Conservation (phyloP, 2,113 vertebrate species). For the Guaruba guarouba region DNA sequence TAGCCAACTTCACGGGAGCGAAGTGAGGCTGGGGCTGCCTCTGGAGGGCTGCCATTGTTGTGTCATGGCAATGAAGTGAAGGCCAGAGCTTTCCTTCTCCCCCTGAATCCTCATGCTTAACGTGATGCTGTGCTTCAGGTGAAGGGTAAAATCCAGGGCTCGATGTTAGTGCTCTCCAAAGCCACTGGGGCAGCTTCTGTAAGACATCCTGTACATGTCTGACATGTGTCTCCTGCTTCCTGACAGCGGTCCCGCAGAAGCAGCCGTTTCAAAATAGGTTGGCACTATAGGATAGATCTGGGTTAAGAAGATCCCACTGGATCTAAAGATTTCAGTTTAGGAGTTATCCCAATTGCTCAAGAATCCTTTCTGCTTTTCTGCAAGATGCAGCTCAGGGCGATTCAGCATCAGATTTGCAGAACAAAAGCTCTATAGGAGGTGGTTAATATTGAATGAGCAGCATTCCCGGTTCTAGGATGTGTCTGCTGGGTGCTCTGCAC, state of each 20-base stretch:
- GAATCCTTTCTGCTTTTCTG: not conserved
- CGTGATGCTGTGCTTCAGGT: not conserved
- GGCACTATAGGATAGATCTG: slow-evolving; percentile 37
- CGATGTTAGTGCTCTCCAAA: not conserved
- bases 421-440: not conserved
- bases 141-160: not conserved
- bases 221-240: not conserved
- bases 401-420: not conserved
- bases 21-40: not conserved
- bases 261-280: slow-evolving; percentile 55
- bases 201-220: not conserved
- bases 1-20: not conserved
- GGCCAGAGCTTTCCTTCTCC: not conserved
- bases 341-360: not conserved
- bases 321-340: slow-evolving; percentile 33
- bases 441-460: not conserved
- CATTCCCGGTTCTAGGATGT: not conserved
- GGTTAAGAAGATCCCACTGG: slow-evolving; percentile 53
- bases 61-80: not conserved
- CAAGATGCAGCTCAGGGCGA: not conserved
- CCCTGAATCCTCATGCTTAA: not conserved
- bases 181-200: not conserved
- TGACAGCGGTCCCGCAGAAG: slow-evolving; percentile 22
- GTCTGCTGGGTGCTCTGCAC: not conserved
- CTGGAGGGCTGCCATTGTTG: not conserved